Conservation (phyloP, 2,888 invertebrate genomes). For the Morpho achilles region DNA sequence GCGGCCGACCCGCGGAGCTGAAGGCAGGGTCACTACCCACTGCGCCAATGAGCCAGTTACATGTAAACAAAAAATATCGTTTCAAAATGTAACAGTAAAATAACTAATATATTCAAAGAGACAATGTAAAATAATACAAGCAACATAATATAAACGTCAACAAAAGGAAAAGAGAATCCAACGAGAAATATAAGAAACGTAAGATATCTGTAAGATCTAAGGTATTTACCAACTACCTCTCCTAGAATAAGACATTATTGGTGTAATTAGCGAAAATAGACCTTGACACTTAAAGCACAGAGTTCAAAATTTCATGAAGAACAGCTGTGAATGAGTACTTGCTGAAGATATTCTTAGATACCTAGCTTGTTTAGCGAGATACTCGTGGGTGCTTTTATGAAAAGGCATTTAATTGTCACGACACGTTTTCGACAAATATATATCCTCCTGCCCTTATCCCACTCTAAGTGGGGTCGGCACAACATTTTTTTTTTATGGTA, state of each 20-base stretch:
- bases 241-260: not conserved
- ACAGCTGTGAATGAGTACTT: conserved; percentile 2
- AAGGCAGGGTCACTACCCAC: no score
- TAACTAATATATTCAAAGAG: no score
- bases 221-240: conserved; percentile 11
- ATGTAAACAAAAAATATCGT: no score
- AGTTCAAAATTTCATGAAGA: conserved; percentile 2
- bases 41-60: no score
- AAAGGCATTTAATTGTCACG: not conserved
- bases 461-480: no score
- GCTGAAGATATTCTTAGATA: conserved; percentile 11
- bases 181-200: conserved; percentile 2
- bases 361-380: conserved; percentile 14
- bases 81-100: no score
- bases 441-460: not conserved
- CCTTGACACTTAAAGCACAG: not conserved
- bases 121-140: not conserved
- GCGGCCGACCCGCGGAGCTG: no score
- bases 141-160: not conserved
- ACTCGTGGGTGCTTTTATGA: conserved; percentile 14
- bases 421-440: conserved; percentile 2
- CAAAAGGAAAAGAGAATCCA: conserved; percentile 1
- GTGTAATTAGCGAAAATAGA: not conserved
- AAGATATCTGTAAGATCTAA: conserved; percentile 10
- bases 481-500: no score